A percentile compares a stretch with the other conserved stretches of the same genome.
Conservation (phyloP, 1,140 invertebrate genomes). For the Heliconius melpomene region DNA sequence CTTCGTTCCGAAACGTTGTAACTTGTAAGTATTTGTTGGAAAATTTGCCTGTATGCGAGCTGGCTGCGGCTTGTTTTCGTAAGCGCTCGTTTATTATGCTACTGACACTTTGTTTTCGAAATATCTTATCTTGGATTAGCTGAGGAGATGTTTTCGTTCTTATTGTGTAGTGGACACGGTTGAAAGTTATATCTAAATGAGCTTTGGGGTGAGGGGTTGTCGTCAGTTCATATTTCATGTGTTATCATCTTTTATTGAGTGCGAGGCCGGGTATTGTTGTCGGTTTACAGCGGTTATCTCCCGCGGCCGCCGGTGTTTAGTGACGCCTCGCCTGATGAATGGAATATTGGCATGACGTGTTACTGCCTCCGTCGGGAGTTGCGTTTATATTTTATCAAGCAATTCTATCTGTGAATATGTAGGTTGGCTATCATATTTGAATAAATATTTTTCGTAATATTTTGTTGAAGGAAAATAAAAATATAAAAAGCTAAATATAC, state of each 20-base stretch:
- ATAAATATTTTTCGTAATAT: background rate
- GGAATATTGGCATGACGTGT: constrained; percentile 64
- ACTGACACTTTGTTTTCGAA: constrained; percentile 46
- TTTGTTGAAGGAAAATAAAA: background rate
- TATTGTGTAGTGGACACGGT: constrained; percentile 38
- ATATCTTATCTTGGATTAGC: constrained; percentile 53
- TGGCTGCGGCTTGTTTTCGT: constrained; percentile 74
- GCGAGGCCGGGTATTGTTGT: constrained; percentile 78
- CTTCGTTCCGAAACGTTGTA: constrained; percentile 76
- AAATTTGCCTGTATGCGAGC: constrained; percentile 74
- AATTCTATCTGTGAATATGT: constrained; percentile 19
- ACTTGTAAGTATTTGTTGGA: constrained; percentile 69
- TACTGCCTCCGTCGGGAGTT: constrained; percentile 46
- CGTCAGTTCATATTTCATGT: constrained; percentile 80
- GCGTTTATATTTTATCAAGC: constrained; percentile 44
- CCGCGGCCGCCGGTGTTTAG: constrained; percentile 72
- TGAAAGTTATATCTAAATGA: constrained; percentile 31
- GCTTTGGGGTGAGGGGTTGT: constrained; percentile 60
- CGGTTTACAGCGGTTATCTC: constrained; percentile 79
- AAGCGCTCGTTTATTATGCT: constrained; percentile 70
- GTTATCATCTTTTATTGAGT: constrained; percentile 81
- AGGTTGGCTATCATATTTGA: constrained; percentile 1
- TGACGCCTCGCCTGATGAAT: constrained; percentile 73
- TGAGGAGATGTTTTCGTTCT: constrained; percentile 31
- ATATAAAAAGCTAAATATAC: background rate